These are phyloP conservation scores for Drosophila serrata DNA, from an alignment of 1,140 invertebrate species.

Conservation along the genomic window DNA sequence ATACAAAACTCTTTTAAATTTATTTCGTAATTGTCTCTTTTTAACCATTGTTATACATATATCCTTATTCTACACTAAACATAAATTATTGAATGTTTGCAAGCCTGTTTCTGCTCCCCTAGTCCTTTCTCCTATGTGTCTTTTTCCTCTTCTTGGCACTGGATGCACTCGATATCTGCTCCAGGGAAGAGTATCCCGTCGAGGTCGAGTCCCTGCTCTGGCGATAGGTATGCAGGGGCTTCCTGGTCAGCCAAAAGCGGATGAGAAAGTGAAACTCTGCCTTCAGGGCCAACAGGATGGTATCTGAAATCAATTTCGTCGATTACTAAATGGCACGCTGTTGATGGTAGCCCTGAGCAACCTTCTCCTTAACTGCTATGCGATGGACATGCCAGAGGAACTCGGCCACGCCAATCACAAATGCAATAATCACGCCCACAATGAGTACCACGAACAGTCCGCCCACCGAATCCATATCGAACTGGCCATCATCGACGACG, in stretches of 20 bases:
- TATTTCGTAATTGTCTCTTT: not conserved
- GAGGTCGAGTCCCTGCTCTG: slow-evolving; percentile 72
- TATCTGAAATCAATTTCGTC: slow-evolving; percentile 85
- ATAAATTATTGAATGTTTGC: slow-evolving; percentile 58
- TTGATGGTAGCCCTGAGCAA: not conserved
- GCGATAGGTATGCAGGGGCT: slow-evolving; percentile 86
- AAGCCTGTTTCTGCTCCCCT: slow-evolving; percentile 32
- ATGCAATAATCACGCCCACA: slow-evolving; percentile 88
- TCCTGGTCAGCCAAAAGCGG: slow-evolving; percentile 88
- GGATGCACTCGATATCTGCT: slow-evolving; percentile 43
- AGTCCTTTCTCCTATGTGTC: slow-evolving; percentile 26
- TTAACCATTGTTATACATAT: not conserved
- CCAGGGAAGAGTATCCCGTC: slow-evolving; percentile 70
- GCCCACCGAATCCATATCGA: slow-evolving; percentile 93
- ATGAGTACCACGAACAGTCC: slow-evolving; percentile 95
- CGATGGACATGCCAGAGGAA: slow-evolving; percentile 94
- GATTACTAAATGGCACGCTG: not conserved
- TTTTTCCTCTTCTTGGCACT: slow-evolving; percentile 69
- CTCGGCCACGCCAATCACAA: slow-evolving; percentile 90
- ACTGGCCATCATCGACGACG: slow-evolving; percentile 86
- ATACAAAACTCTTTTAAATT: slow-evolving; percentile 1
- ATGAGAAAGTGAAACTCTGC: slow-evolving; percentile 88
- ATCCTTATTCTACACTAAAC: slow-evolving; percentile 34
- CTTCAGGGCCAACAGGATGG: slow-evolving; percentile 87
- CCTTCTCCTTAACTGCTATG: slow-evolving; percentile 90